Evolutionary conservation across 2,888 invertebrate species (phyloP).

Genomic region (Cotesia congregata): DNA sequence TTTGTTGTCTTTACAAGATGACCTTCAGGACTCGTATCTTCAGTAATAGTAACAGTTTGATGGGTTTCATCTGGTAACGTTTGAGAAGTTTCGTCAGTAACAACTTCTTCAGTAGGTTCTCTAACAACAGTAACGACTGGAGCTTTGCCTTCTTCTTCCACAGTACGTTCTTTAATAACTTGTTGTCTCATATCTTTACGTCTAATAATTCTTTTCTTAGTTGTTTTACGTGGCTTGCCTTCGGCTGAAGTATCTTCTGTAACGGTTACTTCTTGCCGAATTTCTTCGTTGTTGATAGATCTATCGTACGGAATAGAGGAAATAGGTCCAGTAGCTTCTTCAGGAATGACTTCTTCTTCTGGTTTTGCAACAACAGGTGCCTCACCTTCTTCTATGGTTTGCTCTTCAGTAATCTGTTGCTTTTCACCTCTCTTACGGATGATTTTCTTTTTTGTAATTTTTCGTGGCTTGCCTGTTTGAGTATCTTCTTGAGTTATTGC

Average conservation of each 20-base stretch:
- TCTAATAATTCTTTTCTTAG: slow-evolving; percentile 69
- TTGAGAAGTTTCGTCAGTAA: slow-evolving; percentile 40
- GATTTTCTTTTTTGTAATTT: slow-evolving; percentile 31
- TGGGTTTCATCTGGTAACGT: background rate
- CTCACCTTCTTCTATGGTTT: slow-evolving; percentile 47
- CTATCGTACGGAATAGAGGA: slow-evolving; percentile 45
- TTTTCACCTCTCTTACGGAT: slow-evolving; percentile 57
- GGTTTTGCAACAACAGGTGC: slow-evolving; percentile 35
- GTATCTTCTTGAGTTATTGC: slow-evolving; percentile 54
- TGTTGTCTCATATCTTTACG: slow-evolving; percentile 60
- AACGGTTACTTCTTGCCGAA: slow-evolving; percentile 56
- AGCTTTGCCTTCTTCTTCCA: slow-evolving; percentile 71
- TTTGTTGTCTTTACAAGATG: background rate
- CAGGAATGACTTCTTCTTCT: slow-evolving; percentile 45
- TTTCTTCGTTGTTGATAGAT: slow-evolving; percentile 58
- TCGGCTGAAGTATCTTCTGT: slow-evolving; percentile 50
- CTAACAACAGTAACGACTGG: slow-evolving; percentile 64
- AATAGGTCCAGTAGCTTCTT: slow-evolving; percentile 55
- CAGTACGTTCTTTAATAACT: slow-evolving; percentile 62
- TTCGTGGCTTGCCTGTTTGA: slow-evolving; percentile 60
- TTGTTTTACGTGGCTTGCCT: slow-evolving; percentile 60
- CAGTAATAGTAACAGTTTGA: background rate
- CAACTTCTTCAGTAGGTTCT: slow-evolving; percentile 67
- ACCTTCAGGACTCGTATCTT: background rate
- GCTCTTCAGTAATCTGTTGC: slow-evolving; percentile 60